Evolutionary conservation across 1,140 invertebrate species (phyloP), one percentile per base, ranked within the genome.

Genomic region (Rhopalosiphum maidis): DNA sequence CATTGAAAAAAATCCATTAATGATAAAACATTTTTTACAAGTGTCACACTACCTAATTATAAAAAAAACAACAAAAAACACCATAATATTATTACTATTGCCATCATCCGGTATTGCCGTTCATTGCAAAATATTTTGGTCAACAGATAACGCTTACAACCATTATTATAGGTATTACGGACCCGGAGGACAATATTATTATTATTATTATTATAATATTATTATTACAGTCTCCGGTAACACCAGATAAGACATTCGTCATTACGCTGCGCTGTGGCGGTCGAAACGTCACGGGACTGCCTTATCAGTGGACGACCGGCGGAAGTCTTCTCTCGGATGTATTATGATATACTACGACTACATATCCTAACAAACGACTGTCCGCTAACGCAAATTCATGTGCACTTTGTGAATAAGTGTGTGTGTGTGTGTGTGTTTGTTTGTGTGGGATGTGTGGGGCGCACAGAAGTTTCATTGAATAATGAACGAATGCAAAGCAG

Each of bases 281-380:
- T 90, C 35, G 35, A 43, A 35, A 54, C 60, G n/a, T n/a, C 60
- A n/a, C 89, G 23, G 46, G 54, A 60, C 89, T 41, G 37, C 25
- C 89, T 91, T 91, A 91, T 91, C 89, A 68, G 55, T 15, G 15
- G 23, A 25, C 30, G 55, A 77, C 89, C 89, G 68, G 37, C 25
- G 25, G 37, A 68, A 68, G 55, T 90, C 35, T 35, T 60, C 89
- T 90, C 51, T 30, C 30, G 48, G n/a, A 83, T 41, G 18, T 41
- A 83, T 83, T 83, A 41, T 41, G 22, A 8, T 83, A 22, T 41
- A 51, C 48, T 51, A 51, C 48, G 15, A 22, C 4, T 83, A 83
- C 60, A 77, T 77, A 83, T 41, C 35, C n/a, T 90, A 54, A 90
- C 88, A 90, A 55, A 90, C 18, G 35, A n/a, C n/a, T 11, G 88